These are phyloP conservation scores for Urosaurus nigricauda DNA, from an alignment of 2,797 vertebrate species.

Conservation along the genomic window DNA sequence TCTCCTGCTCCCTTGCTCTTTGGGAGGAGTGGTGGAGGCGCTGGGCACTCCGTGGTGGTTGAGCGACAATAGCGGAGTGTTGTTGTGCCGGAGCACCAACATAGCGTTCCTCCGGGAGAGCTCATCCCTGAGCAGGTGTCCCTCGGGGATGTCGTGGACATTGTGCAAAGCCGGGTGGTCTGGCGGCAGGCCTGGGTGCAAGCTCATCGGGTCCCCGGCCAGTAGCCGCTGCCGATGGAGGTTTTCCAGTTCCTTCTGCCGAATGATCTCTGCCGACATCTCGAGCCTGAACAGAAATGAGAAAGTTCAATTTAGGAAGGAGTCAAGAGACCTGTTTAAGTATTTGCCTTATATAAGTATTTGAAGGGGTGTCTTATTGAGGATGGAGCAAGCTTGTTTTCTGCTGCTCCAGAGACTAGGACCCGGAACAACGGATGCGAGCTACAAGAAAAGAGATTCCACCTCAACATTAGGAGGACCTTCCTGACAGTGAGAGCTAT, in stretches of 20 bases:
- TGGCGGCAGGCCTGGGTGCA: conserved; percentile 84
- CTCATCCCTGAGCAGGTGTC: conserved; percentile 89
- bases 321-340: accelerated
- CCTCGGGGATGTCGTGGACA: conserved; percentile 89
- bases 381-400: no score
- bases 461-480: no score
- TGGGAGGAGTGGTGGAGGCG: conserved; percentile 68
- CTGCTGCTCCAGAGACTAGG: no score
- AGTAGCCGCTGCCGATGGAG: conserved; percentile 87
- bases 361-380: no score
- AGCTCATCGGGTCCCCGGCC: conserved; percentile 81
- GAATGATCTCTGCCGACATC: conserved; percentile 94
- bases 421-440: no score
- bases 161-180: conserved; percentile 91
- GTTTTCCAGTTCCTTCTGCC: conserved; percentile 94
- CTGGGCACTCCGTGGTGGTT: conserved; percentile 79
- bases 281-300: conserved; percentile 83
- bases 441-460: no score
- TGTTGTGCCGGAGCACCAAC: conserved; percentile 91
- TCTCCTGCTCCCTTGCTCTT: conserved; percentile 76
- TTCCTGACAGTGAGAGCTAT: no score
- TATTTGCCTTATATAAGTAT: no score
- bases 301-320: accelerated
- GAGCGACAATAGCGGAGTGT: conserved; percentile 87
- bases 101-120: conserved; percentile 89